Base-by-base conservation (phyloP, 2,113 vertebrate genomes). In the Forbesichthys agassizii region DNA sequence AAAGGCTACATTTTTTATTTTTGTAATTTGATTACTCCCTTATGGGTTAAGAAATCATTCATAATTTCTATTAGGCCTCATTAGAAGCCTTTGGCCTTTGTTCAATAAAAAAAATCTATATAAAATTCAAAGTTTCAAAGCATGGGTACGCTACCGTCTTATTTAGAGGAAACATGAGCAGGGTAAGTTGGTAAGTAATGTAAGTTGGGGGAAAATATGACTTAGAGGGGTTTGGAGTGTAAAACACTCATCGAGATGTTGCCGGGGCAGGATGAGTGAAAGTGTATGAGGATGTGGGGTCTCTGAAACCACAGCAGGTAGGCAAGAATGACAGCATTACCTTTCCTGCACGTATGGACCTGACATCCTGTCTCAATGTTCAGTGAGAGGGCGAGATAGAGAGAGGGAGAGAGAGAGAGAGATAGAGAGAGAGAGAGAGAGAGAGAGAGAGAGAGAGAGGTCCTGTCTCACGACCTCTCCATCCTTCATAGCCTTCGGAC, bases 291-390 rank as follows among this genome's bases (percentile, higher is more conserved):
- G 84, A 86, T 75, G 88, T 85, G 91, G 91, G 91, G 88, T 86
- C 81, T 89, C 73, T 67, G 69, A 88, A 93, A 92, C 92, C 92
- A 89, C 92, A 92, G 70, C 74, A 91, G 86, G 85, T 79, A 82
- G 75, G 66, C 79, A 69, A 86, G 64, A 79, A 49, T 81, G 72
- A 83, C 74, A 84, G 79, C 75, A 75, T 84, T 69, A 57, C 65
- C 85, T 63, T 79, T 74, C 73, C 64, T 71, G 63, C 67, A 74
- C 63, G 48, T 16, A 76, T 79, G 91, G 88, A 90, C 89, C 81
- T 77, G 73, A 93, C 90, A 88, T 93, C 92, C 92, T 93, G 92
- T 91, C 85, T 85, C 56, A 51, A 79, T 9, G 48, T 72, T 70
- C 73, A 76, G 57, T 78, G 16, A 66, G 62, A 64, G 56, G 14